Evolutionary conservation across 2,113 vertebrate species (phyloP), one percentile per base, ranked within the genome.

Genomic region (Herpetotheres cachinnans): DNA sequence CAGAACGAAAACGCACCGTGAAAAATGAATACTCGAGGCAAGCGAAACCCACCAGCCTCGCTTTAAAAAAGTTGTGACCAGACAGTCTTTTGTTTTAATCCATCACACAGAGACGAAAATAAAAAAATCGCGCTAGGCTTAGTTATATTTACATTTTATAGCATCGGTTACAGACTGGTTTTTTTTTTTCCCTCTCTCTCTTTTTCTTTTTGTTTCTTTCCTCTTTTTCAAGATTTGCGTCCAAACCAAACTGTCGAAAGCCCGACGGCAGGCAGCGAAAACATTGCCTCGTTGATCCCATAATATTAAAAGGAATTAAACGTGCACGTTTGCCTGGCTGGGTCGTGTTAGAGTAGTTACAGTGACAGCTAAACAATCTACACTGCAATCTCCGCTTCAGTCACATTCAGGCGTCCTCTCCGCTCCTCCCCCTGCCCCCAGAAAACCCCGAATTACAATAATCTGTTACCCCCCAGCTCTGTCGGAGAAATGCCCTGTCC

Each of bases 351-450:
- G 56, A 72, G 65, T 55, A 86, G 86, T 96, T 96, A 74, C 73
- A 94, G 77, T 94, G 94, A 95, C 96, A 97, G 93, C 81, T 82
- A 90, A 96, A 91, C 78, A 89, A 90, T 83, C 89, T 85, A 46
- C 82, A 27, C 50, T 89, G 78, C 82, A 90, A 94, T 96, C 94
- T 94, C 85, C 70, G 56, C 89, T 95, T 95, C 84, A 65, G 77
- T 90, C 93, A 94, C 87, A 96, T 93, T 91, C 92, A 90, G 44
- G 66, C 74, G 34, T 76, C 86, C 90, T 95, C 93, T 94, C 90
- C 36, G 90, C 96, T 97, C 96, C 96, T 95, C 95, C 96, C 95
- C 95, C 73, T 91, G 71, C 73, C 54, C 66, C 82, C 82, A 96
- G 90, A 91, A 95, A 93, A 84, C 30, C 80, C 91, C 66, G 58